Conservation (phyloP, 2,113 vertebrate species). For the Malurus elegans region DNA sequence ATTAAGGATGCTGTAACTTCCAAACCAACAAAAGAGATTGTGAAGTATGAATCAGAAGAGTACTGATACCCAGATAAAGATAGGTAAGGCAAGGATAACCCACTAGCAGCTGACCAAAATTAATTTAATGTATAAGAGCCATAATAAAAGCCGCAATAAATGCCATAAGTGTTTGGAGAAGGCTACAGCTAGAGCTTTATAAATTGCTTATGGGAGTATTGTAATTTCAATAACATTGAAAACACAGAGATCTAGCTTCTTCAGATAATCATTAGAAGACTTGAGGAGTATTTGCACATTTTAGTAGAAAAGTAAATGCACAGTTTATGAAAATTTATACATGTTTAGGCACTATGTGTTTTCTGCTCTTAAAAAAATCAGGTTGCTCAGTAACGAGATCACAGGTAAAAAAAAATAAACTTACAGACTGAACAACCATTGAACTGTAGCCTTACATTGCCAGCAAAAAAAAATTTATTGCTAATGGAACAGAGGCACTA, state of each 20-base stretch:
- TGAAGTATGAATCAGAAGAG: not conserved
- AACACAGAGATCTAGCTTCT: not conserved
- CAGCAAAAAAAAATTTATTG: not conserved
- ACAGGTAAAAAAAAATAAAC: not conserved
- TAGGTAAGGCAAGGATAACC: not conserved
- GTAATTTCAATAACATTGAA: not conserved
- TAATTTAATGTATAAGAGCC: not conserved
- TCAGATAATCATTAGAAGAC: not conserved
- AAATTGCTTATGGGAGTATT: not conserved
- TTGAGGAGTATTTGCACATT: not conserved
- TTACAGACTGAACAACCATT: not conserved
- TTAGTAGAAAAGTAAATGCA: not conserved
- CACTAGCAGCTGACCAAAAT: not conserved
- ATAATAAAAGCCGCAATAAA: not conserved
- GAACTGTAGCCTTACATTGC: not conserved
- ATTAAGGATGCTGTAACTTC: not conserved
- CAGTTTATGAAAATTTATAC: not conserved
- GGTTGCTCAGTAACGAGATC: not conserved
- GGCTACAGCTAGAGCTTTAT: not conserved
- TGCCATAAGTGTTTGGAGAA: not conserved
- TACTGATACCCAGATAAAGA: not conserved
- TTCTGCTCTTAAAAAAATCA: not conserved
- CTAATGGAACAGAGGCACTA: not conserved
- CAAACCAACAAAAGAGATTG: not conserved
- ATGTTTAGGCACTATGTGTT: not conserved